Conservation (phyloP, 2,113 vertebrate genomes). For the Barnardius zonarius region DNA sequence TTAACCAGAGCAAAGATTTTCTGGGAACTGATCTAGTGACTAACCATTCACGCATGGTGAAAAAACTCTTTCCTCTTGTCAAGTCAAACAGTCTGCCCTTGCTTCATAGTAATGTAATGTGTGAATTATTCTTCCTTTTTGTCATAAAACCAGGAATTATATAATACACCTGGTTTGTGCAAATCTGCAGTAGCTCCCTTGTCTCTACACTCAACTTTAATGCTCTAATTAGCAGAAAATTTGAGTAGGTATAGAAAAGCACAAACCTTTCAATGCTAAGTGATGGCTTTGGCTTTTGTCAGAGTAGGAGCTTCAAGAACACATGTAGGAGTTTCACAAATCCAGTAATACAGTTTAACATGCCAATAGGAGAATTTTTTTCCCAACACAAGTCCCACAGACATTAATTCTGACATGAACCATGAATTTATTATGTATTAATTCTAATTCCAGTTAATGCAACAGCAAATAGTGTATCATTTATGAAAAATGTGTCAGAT, state of each 20-base stretch:
- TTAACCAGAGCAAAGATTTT: neutral
- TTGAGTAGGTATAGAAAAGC: neutral
- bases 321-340: neutral
- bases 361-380: constrained; percentile 9
- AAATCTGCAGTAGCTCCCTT: neutral
- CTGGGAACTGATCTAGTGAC: neutral
- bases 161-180: neutral
- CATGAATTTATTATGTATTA: neutral
- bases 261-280: neutral
- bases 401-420: neutral
- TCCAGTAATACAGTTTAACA: neutral
- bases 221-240: neutral
- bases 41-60: neutral
- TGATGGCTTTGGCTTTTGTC: neutral
- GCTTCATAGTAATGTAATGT: neutral
- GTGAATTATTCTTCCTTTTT: neutral
- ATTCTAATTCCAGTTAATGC: neutral
- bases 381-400: neutral
- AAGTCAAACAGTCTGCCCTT: neutral
- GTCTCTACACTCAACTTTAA: neutral
- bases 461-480: neutral
- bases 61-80: neutral
- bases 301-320: constrained; percentile 4
- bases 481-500: neutral
- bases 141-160: neutral